Conservation (phyloP, 1,140 invertebrate species). For the Rhizoglyphus robini region DNA sequence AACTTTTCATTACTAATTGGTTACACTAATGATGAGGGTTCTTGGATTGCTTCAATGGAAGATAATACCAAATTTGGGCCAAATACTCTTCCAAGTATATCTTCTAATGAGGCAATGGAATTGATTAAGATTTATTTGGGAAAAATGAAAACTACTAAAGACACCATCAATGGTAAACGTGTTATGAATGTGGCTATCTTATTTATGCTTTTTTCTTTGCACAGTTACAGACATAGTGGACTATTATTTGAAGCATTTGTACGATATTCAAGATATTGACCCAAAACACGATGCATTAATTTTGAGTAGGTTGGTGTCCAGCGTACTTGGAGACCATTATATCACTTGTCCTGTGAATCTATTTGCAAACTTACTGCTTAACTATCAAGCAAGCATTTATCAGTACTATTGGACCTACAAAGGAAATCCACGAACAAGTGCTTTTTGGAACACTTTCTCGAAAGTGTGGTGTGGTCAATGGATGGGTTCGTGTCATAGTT, state of each 20-base stretch:
- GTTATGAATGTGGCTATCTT: too few species aligned
- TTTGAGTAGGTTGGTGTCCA: neutral
- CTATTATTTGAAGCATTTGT: neutral
- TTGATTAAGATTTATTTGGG: neutral
- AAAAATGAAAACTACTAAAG: conserved; percentile 3
- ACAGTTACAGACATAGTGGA: neutral
- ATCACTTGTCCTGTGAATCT: conserved; percentile 6
- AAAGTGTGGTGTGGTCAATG: conserved; percentile 14
- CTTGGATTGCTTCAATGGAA: conserved; percentile 10
- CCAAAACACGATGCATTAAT: neutral
- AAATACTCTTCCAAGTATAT: neutral
- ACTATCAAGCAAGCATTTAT: neutral
- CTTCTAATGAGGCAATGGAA: neutral
- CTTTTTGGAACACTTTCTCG: conserved; percentile 10
- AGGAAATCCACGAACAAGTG: neutral
- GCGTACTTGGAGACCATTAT: conserved; percentile 5
- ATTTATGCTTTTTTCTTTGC: neutral
- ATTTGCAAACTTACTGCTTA: neutral
- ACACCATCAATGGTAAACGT: neutral
- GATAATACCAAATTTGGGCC: conserved; percentile 1
- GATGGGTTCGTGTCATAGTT: conserved; percentile 14
- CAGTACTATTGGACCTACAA: conserved; percentile 18
- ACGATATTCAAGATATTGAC: neutral
- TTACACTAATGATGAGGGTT: conserved; percentile 16
- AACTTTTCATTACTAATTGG: conserved; percentile 12